Conservation (phyloP, 35 echinoderm and acorn worm genomes). For the Ptychodera flava region DNA sequence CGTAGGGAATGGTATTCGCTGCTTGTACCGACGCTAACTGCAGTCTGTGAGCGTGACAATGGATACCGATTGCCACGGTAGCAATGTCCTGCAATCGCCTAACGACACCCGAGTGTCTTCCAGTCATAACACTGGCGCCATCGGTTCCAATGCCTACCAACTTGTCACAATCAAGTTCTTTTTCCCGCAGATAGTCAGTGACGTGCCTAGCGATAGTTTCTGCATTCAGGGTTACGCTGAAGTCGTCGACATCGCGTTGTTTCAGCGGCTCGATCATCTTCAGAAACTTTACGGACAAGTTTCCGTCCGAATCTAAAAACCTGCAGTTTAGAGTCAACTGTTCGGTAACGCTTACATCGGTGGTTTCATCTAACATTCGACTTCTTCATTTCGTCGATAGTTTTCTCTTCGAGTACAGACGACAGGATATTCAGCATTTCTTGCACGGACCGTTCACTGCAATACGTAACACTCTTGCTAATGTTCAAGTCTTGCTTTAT, state of each 20-base stretch:
- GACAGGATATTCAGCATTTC: constrained; percentile 41
- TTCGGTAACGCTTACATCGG: constrained; percentile 20
- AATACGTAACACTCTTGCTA: neutral
- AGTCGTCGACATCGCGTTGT: neutral
- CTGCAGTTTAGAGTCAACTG: constrained; percentile 31
- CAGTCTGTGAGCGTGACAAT: constrained; percentile 26
- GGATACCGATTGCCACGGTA: neutral
- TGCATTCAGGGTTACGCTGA: neutral
- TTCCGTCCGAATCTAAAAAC: constrained; percentile 16
- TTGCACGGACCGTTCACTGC: constrained; percentile 16
- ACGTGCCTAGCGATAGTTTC: neutral
- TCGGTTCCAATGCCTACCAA: constrained; percentile 10
- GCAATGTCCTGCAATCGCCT: constrained; percentile 4
- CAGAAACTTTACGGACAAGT: constrained; percentile 25
- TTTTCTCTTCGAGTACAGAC: constrained; percentile 16
- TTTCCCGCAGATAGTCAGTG: neutral
- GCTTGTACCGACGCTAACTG: constrained; percentile 20
- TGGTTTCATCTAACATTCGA: constrained; percentile 38
- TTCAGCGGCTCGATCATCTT: constrained; percentile 34
- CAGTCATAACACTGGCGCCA: constrained; percentile 19
- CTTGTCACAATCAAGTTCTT: neutral
- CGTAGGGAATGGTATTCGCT: constrained; percentile 12
- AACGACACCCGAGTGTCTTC: constrained; percentile 6
- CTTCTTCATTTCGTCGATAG: neutral
- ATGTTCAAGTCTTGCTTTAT: neutral